phyloP scores from a whole-genome alignment of 92 coral and sea anemone genomes.

The Anthopleura xanthogrammica region DNA sequence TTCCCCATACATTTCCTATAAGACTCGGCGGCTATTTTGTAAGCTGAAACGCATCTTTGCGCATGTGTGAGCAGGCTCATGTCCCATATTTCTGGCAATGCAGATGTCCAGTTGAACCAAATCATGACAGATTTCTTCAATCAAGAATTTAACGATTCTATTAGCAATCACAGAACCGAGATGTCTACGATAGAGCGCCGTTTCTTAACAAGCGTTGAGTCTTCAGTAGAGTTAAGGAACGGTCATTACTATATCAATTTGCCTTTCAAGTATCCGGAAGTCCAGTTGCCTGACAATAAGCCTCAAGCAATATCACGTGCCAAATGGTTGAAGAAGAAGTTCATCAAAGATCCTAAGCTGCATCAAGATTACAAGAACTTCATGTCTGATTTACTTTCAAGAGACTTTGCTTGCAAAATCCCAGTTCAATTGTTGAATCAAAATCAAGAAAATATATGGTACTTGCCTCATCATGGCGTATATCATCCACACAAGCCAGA shows the following conservation, averaged over 20 bases:
- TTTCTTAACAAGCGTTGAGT: slow-evolving; percentile 27
- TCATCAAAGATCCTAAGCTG: neutral
- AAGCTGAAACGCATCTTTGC: too few species aligned
- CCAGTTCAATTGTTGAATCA: neutral
- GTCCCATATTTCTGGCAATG: too few species aligned
- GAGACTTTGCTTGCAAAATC: slow-evolving; percentile 1
- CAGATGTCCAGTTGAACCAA: slow-evolving; percentile 36
- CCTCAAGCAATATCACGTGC: slow-evolving; percentile 14
- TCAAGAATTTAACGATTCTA: slow-evolving; percentile 40
- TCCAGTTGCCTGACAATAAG: slow-evolving; percentile 30
- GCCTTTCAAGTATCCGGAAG: slow-evolving; percentile 28
- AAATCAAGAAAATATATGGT: neutral
- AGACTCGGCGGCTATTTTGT: too few species aligned
- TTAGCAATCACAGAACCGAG: slow-evolving; percentile 12
- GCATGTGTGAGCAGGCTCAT: too few species aligned
- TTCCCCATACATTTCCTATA: too few species aligned
- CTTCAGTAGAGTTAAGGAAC: slow-evolving; percentile 22
- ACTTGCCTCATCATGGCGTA: slow-evolving; percentile 7
- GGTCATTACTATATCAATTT: slow-evolving; percentile 46
- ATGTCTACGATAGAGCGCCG: neutral
- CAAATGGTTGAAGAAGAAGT: slow-evolving; percentile 13
- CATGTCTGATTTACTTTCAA: slow-evolving; percentile 6
- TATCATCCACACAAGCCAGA: slow-evolving; percentile 1
- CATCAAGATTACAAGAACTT: slow-evolving; percentile 11
- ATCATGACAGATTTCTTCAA: slow-evolving; percentile 29